Conservation (phyloP, 2,797 vertebrate species). For the Xerus rutilus region DNA sequence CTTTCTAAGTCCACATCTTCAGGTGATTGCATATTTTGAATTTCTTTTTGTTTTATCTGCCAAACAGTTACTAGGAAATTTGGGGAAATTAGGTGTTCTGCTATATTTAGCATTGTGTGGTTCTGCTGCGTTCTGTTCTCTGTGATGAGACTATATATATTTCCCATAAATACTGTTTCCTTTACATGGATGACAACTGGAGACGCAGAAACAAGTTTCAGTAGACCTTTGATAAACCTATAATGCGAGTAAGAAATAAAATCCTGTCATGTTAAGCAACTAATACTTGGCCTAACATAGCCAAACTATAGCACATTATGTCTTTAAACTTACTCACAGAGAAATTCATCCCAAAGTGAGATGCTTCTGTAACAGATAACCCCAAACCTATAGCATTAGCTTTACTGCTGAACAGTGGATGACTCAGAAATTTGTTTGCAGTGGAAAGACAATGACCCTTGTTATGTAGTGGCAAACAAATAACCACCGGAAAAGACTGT, state of each 20-base stretch:
- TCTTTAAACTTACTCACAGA: not conserved
- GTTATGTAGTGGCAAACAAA: not conserved
- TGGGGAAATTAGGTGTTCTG: conserved; percentile 21
- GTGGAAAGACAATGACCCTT: not conserved
- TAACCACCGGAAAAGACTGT: not conserved
- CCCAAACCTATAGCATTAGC: not conserved
- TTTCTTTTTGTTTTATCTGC: not conserved
- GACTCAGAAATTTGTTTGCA: not conserved
- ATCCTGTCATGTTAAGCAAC: not conserved
- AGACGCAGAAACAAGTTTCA: not conserved
- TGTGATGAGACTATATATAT: not conserved
- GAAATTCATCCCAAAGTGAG: not conserved
- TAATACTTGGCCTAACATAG: not conserved
- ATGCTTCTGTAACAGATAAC: not conserved
- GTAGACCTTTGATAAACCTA: not conserved
- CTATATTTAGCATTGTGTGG: not conserved
- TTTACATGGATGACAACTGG: not conserved
- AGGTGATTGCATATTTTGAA: not conserved
- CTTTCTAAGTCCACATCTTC: conserved; percentile 25
- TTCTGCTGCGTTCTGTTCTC: not conserved
- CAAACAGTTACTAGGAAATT: not conserved
- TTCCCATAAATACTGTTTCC: not conserved
- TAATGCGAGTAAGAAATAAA: not conserved
- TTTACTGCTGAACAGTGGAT: not conserved
- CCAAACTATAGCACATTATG: not conserved